Evolutionary conservation across 2,797 vertebrate species (phyloP).

Genomic region (Macropodus opercularis): DNA sequence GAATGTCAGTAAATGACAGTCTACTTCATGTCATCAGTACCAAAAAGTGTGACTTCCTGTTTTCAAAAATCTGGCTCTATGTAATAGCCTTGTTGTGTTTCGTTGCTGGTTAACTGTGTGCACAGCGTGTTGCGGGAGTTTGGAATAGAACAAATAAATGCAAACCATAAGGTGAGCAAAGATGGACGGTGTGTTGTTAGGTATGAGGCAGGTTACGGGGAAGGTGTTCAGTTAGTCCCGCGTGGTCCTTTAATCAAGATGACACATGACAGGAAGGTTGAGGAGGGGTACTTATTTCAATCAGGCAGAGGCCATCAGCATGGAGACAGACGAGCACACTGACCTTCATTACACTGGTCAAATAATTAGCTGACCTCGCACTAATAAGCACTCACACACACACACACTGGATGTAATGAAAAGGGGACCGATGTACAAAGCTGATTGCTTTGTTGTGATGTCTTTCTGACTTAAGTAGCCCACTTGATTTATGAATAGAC

Average conservation of each 20-base stretch:
- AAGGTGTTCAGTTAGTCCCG: constrained; percentile 54
- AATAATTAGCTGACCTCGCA: constrained; percentile 85
- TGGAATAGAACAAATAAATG: constrained; percentile 1
- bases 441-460: constrained; percentile 78
- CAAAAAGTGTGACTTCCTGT: constrained; percentile 25
- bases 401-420: constrained; percentile 73
- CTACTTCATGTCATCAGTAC: constrained; percentile 43
- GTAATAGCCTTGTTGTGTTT: background rate
- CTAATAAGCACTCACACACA: constrained; percentile 75
- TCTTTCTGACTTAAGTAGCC: constrained; percentile 70
- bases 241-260: constrained; percentile 67
- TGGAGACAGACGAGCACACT: constrained; percentile 75
- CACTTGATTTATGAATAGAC: constrained; percentile 66
- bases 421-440: constrained; percentile 68
- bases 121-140: constrained; percentile 1
- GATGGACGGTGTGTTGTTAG: background rate
- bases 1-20: constrained; percentile 36
- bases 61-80: constrained; percentile 3
- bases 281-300: constrained; percentile 80
- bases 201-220: constrained; percentile 27
- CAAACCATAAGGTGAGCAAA: constrained; percentile 1
- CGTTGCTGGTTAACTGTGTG: background rate
- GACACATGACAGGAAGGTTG: constrained; percentile 75
- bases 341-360: constrained; percentile 84
- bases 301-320: constrained; percentile 72